phyloP scores from a whole-genome alignment of 2,888 invertebrate genomes.

The Onchidella celtica region DNA sequence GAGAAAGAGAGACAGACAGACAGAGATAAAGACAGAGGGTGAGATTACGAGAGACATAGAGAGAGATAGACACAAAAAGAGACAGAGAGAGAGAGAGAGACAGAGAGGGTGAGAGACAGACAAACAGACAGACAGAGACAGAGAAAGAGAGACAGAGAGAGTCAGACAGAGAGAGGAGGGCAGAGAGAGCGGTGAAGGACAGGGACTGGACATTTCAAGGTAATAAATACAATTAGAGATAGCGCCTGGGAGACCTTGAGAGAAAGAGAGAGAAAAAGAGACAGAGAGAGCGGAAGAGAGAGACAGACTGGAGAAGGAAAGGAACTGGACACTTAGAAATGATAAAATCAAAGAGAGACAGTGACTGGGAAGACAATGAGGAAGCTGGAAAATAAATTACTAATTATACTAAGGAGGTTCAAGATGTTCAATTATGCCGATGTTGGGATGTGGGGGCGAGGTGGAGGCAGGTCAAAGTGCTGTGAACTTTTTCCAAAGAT shows the following conservation, averaged over 20 bases:
- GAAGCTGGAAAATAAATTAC: not conserved
- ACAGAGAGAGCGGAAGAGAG: not conserved
- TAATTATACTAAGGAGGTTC: not conserved
- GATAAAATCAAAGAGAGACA: no score
- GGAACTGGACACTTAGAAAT: no score
- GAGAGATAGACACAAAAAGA: no score
- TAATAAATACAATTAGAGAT: not conserved
- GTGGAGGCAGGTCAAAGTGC: not conserved
- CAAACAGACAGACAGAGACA: no score
- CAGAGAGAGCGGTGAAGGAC: not conserved
- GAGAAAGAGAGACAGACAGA: no score
- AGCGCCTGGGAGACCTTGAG: not conserved
- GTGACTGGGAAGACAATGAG: conserved; percentile 14
- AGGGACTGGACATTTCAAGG: not conserved
- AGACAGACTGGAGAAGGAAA: not conserved
- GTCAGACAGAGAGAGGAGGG: not conserved
- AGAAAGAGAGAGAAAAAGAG: not conserved
- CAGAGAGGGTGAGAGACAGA: not conserved
- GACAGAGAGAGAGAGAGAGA: no score
- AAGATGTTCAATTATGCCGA: not conserved
- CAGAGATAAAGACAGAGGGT: no score
- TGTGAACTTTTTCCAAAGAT: not conserved
- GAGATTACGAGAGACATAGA: no score
- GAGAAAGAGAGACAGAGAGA: not conserved
- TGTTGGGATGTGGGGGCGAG: not conserved